Conservation (phyloP, 1,140 invertebrate species). For the Zaprionus capensis region DNA sequence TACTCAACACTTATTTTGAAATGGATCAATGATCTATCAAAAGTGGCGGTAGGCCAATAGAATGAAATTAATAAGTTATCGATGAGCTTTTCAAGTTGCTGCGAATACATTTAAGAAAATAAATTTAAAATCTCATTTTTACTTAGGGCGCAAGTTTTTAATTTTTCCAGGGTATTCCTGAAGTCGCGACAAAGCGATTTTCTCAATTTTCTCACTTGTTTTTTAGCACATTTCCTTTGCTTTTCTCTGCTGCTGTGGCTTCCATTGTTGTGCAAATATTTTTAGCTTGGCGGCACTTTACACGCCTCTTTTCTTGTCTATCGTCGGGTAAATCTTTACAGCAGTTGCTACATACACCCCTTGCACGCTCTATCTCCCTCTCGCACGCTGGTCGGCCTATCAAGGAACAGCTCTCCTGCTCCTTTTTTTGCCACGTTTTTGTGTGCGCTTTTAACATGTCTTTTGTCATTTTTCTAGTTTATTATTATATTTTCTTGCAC, state of each 20-base stretch:
- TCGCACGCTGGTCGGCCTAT: conserved; percentile 37
- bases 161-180: neutral
- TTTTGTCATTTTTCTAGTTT: conserved; percentile 71
- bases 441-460: conserved; percentile 64
- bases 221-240: conserved; percentile 30
- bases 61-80: too few species aligned
- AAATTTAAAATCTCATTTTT: too few species aligned
- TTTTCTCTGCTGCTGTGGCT: conserved; percentile 32
- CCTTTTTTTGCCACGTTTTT: conserved; percentile 21
- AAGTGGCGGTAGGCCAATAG: too few species aligned
- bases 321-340: conserved; percentile 42
- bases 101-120: too few species aligned
- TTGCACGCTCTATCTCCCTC: neutral
- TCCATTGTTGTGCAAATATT: conserved; percentile 71
- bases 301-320: conserved; percentile 53
- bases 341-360: conserved; percentile 10
- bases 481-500: conserved; percentile 65
- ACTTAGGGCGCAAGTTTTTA: too few species aligned
- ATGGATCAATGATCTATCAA: too few species aligned
- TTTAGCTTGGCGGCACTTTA: conserved; percentile 64
- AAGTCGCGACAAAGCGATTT: neutral
- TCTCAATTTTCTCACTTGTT: conserved; percentile 3
- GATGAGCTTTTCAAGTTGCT: too few species aligned
- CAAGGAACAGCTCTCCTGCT: conserved; percentile 35
- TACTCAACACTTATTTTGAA: too few species aligned